Conservation (phyloP, 2,113 vertebrate species). For the Oryzias melastigma region DNA sequence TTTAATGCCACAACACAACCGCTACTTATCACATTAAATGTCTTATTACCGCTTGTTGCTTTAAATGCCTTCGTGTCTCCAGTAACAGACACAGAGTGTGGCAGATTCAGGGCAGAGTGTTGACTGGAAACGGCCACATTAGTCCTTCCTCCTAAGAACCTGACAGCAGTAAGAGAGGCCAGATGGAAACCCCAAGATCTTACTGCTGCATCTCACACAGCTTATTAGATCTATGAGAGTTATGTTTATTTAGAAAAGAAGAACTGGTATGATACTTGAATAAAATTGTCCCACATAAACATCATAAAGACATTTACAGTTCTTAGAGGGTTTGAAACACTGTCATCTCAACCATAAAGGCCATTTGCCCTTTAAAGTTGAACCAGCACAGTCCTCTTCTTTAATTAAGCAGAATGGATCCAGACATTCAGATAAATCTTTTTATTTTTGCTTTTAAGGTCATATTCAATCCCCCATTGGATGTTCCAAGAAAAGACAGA, state of each 20-base stretch:
- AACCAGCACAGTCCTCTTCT: conserved; percentile 18
- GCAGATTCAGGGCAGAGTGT: not conserved
- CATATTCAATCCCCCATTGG: not conserved
- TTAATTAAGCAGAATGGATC: conserved; percentile 55
- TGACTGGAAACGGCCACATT: not conserved
- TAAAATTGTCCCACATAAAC: not conserved
- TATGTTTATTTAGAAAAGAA: not conserved
- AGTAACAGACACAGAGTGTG: not conserved
- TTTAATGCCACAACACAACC: conserved; percentile 18
- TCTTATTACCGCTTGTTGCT: conserved; percentile 19
- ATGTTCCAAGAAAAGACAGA: conserved; percentile 3
- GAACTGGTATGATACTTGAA: not conserved
- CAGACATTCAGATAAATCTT: conserved; percentile 36
- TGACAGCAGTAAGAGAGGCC: not conserved
- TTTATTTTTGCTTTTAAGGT: conserved; percentile 57
- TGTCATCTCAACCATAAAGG: conserved; percentile 10
- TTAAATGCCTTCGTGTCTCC: not conserved
- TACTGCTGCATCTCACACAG: not conserved
- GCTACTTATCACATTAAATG: conserved; percentile 18
- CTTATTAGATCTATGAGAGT: not conserved
- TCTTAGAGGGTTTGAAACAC: conserved; percentile 4
- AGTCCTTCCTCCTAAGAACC: not conserved
- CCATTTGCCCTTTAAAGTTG: conserved; percentile 21
- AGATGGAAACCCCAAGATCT: not conserved
- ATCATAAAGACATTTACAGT: not conserved